Percentiles rank a stretch among this genome's conserved stretches.
Evolutionary conservation across 2,797 vertebrate genomes (phyloP).

Genomic region (Tarsius wallacei): DNA sequence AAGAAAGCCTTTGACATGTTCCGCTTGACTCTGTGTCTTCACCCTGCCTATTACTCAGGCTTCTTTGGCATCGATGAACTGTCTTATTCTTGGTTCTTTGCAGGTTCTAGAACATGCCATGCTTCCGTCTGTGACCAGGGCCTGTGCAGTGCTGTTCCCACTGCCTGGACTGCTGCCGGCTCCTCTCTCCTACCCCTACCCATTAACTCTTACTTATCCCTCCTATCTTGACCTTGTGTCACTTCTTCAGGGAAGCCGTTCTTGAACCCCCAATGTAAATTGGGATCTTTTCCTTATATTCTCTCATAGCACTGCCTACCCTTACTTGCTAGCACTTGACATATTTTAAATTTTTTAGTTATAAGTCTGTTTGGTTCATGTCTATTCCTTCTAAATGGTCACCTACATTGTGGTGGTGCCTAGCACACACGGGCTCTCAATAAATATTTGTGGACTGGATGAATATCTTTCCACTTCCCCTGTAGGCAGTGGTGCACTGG

Average conservation of each 20-base stretch:
- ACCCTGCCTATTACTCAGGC: not conserved
- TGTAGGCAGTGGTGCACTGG: not conserved
- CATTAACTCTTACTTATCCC: not conserved
- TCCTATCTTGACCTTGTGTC: accelerated
- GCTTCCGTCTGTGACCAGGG: not conserved
- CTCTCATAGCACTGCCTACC: not conserved
- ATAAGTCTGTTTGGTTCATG: not conserved
- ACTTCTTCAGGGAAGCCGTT: not conserved
- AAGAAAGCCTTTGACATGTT: not conserved
- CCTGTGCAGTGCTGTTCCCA: not conserved
- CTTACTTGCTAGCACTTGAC: not conserved
- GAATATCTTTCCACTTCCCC: not conserved
- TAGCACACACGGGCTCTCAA: not conserved
- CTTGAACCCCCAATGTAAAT: not conserved
- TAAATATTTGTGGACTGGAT: not conserved
- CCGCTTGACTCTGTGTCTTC: not conserved
- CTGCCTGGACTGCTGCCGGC: not conserved
- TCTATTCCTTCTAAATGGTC: not conserved
- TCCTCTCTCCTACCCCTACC: not conserved
- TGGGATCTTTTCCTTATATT: not conserved
- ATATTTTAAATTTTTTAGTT: not conserved
- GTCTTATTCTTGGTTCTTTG: not conserved
- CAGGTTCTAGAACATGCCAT: not conserved
- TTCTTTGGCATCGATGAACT: not conserved
- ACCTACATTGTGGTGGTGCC: not conserved